A percentile compares a stretch with the other conserved stretches of the same genome.
Evolutionary conservation across 2,797 vertebrate species (phyloP).

Genomic region (Okamejei kenojei): DNA sequence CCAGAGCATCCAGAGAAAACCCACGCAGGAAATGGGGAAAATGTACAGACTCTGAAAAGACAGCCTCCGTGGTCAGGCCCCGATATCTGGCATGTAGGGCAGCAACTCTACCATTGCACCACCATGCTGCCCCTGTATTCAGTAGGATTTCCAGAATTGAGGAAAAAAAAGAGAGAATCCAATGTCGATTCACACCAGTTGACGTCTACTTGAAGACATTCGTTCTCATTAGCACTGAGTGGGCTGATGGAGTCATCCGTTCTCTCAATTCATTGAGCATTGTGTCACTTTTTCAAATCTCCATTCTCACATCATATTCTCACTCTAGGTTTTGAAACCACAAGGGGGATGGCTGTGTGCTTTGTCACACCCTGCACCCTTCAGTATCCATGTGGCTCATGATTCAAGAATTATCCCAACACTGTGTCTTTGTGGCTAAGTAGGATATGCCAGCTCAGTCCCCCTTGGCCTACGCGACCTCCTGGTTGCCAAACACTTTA

Average conservation of each 20-base stretch:
- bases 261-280: background rate
- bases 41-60: too few species aligned
- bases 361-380: background rate
- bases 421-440: background rate
- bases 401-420: background rate
- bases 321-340: background rate
- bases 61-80: too few species aligned
- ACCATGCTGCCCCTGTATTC: too few species aligned
- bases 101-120: too few species aligned
- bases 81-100: too few species aligned
- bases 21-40: too few species aligned
- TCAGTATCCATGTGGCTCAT: too few species aligned
- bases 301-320: background rate
- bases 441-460: too few species aligned
- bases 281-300: background rate
- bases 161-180: background rate
- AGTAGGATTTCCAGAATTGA: background rate
- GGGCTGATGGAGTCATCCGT: background rate
- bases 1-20: too few species aligned
- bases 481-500: too few species aligned
- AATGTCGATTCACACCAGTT: background rate
- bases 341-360: too few species aligned
- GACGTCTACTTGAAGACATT: background rate
- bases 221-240: background rate
- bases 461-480: too few species aligned